phyloP scores from a whole-genome alignment of 2,888 invertebrate genomes.

The Prosapia bicincta region DNA sequence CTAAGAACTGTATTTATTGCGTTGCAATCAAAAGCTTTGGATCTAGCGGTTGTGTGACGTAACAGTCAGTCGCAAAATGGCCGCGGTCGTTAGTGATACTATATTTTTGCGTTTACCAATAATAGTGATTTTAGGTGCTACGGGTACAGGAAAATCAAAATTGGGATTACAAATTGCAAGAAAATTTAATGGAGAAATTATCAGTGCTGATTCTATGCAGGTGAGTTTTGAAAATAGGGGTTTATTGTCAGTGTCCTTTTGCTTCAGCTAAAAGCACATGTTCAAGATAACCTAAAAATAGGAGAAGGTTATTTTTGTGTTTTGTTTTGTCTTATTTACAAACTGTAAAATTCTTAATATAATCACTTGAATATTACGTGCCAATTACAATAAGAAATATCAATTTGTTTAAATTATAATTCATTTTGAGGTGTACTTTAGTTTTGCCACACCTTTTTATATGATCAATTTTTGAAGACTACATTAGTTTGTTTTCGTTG shows the following conservation, averaged over 20 bases:
- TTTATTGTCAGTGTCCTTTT: neutral
- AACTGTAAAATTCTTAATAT: neutral
- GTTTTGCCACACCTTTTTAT: neutral
- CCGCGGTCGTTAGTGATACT: conserved; percentile 34
- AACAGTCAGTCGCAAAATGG: conserved; percentile 28
- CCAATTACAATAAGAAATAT: too few species aligned
- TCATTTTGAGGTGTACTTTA: neutral
- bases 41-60: conserved; percentile 4
- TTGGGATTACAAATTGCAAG: conserved; percentile 87
- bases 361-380: too few species aligned
- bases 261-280: neutral
- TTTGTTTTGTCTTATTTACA: neutral
- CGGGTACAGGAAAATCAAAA: conserved; percentile 97
- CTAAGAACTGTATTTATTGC: neutral
- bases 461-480: neutral
- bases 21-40: neutral
- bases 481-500: neutral
- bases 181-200: conserved; percentile 83
- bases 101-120: conserved; percentile 47
- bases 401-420: too few species aligned
- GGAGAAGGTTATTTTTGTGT: neutral
- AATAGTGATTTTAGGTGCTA: conserved; percentile 91
- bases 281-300: neutral
- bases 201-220: conserved; percentile 99
- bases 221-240: conserved; percentile 48